These are phyloP conservation scores for Malacosoma neustria DNA, from an alignment of 2,888 invertebrate genomes.

Conservation along the genomic window DNA sequence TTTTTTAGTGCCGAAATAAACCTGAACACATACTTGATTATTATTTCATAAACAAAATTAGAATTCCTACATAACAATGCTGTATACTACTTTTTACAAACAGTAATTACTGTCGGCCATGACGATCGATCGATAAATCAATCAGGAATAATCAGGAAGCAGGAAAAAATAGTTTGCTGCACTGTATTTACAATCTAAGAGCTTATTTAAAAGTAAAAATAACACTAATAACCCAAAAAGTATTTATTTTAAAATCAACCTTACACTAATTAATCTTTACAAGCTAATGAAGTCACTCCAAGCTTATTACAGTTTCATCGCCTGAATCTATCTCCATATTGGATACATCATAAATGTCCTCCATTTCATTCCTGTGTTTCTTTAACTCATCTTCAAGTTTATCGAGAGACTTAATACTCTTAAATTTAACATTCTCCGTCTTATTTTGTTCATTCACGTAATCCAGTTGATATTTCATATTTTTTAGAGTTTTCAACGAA, in stretches of 20 bases:
- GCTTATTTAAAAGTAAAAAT: too few relatives aligned
- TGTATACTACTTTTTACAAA: too few relatives aligned
- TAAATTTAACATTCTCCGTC: slow-evolving; percentile 18
- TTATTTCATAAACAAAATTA: too few relatives aligned
- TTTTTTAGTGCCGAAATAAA: too few relatives aligned
- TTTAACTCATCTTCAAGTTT: slow-evolving; percentile 30
- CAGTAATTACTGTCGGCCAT: too few relatives aligned
- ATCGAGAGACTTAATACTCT: slow-evolving; percentile 23
- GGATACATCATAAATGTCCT: slow-evolving; percentile 45
- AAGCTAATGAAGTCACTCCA: slow-evolving; percentile 15
- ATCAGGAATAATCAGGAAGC: too few relatives aligned
- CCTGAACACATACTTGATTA: too few relatives aligned
- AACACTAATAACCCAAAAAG: background rate
- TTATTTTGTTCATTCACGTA: slow-evolving; percentile 23
- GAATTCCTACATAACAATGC: too few relatives aligned
- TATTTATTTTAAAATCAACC: background rate
- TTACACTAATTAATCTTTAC: background rate
- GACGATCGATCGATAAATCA: too few relatives aligned
- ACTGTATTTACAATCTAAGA: too few relatives aligned
- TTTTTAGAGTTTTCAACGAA: slow-evolving; percentile 39
- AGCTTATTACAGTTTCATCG: slow-evolving; percentile 28
- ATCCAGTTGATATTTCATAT: slow-evolving; percentile 36
- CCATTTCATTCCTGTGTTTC: slow-evolving; percentile 35
- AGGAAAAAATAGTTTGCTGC: too few relatives aligned
- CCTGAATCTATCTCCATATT: slow-evolving; percentile 56